Evolutionary conservation across 2,797 vertebrate genomes (phyloP), one percentile per base, ranked within the genome.

Genomic region (Zenarchopterus dispar): DNA sequence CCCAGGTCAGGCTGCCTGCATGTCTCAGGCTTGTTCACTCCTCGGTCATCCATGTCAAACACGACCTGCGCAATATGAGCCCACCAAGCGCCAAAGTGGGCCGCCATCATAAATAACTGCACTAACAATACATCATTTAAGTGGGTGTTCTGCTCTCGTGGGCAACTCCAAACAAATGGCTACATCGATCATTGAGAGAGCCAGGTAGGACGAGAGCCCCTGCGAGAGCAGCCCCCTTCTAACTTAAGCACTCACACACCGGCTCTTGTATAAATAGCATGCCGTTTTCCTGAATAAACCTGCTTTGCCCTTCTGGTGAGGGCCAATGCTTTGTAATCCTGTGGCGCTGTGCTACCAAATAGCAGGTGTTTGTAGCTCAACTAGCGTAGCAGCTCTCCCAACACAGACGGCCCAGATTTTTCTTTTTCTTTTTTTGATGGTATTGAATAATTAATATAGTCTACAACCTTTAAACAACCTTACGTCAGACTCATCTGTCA

Each of bases 161-260:
- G 91, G 90, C 88, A 93, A 90, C 91, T 92, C 88, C 59, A 75
- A 91, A 90, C 91, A 94, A 94, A 93, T 91, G 91, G 92, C 87
- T 75, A 89, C 90, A 93, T 91, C 91, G 80, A 91, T 87, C 91
- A 92, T 90, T 70, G 56, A 81, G 62, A 89, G 84, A 70, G 87
- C 81, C 75, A 87, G 86, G 79, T 77, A 79, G 72, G 62, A 71
- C 72, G 51, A 73, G 75, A 85, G 73, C 81, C 85, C 52, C 62
- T 1, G 36, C 5, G 79, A 88, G 85, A 82, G 68, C 67, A 6
- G 28, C 18, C 75, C 67, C 56, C 72, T 72, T 54, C 58, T 70
- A 74, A 78, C 80, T 76, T 79, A 82, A 77, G 75, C 80, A 81
- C 84, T 62, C 63, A 66, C 70, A 65, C 61, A 84, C 67, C 73